Percentiles rank a stretch among this genome's conserved stretches.
Evolutionary conservation across 2,888 invertebrate genomes (phyloP).

Genomic region (Pheosia gnoma): DNA sequence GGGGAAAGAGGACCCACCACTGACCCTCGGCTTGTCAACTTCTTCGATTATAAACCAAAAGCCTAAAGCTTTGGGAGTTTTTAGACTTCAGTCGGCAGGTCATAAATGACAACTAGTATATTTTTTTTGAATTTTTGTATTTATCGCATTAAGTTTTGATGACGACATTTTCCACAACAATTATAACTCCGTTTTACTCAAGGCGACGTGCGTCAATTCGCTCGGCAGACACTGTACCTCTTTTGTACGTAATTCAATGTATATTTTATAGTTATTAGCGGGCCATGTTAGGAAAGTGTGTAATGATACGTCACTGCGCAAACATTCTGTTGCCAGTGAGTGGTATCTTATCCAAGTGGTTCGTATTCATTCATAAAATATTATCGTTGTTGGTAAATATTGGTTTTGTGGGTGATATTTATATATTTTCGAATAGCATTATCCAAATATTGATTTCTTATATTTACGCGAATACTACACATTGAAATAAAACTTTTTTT

Average conservation of each 20-base stretch:
- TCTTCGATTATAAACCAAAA: no score
- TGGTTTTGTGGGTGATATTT: neutral
- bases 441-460: no score
- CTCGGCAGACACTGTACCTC: constrained; percentile 8
- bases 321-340: neutral
- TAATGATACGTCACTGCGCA: neutral
- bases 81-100: no score
- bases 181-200: neutral
- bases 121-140: neutral
- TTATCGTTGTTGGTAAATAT: neutral
- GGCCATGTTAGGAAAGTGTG: neutral
- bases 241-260: constrained; percentile 1
- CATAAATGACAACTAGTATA: neutral
- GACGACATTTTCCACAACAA: neutral
- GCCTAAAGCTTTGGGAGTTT: no score
- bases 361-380: neutral
- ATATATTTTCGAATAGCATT: no score
- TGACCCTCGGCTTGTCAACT: no score
- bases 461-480: no score
- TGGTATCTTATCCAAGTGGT: neutral
- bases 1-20: no score
- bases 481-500: no score
- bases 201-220: neutral
- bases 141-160: neutral
- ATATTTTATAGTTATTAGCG: neutral